Evolutionary conservation across 2,888 invertebrate species (phyloP), one percentile per base, ranked within the genome.

Genomic region (Drosophila falleni): DNA sequence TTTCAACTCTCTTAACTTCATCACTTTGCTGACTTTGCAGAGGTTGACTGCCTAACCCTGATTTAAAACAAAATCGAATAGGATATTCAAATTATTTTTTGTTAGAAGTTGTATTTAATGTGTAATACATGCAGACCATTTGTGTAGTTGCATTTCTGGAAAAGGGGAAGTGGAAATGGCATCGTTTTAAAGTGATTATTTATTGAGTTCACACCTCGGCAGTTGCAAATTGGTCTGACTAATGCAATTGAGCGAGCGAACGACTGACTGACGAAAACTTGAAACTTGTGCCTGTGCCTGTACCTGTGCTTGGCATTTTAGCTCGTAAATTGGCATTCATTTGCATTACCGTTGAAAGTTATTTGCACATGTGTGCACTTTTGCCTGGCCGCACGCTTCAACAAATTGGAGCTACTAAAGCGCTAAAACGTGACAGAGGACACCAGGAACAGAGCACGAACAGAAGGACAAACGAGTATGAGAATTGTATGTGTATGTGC

Each of bases 351-450:
- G 74, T 82, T 74, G 55, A 80, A 74, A 87, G 81, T 80, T 84
- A 87, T 78, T 87, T 83, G 82, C 86, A 81, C 82, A 87, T 86
- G 87, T 81, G 80, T 85, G 87, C 83, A 86, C 87, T 80, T 70
- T 23, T 73, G 81, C 69, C 65, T 59, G 64, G 74, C 70, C 71
- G 71, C 69, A 80, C 69, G 82, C 85, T 74, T 59, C 70, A 71
- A 49, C 79, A 86, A 86, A 86, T 86, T 87, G 86, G 81, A 77
- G 88, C 81, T 74, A 73, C 71, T 79, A 80, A 87, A 86, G 80
- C 80, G 80, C 78, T 55, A 86, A 86, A 81, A 88, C 86, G 86
- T 87, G 86, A 86, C 86, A 55, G 54, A 62, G 79, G 81, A 82
- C 78, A 61, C n/a, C n/a, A n/a, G n/a, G n/a, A n/a, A n/a, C n/a